Base-by-base conservation (phyloP, 2,888 invertebrate genomes). In the Epinotia bilunana region DNA sequence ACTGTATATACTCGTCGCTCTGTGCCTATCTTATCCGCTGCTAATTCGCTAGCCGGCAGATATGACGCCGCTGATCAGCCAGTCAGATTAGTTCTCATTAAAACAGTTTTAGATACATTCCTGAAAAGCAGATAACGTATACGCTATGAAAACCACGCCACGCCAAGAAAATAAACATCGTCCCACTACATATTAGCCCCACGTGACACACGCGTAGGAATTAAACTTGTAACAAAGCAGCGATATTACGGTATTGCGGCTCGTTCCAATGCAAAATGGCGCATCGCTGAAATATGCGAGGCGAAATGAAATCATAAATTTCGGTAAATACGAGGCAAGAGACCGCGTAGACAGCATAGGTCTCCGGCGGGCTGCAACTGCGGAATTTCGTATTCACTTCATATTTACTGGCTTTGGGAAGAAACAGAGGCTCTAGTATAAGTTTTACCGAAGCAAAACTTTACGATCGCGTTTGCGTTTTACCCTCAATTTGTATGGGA, bases 301-400 rank as follows among this genome's bases (percentile, higher is more conserved):
- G 73, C 75, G 73, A 78, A 78, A 78, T 78, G 77, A 78, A 78
- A 78, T 77, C 78, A 78, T 78, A 78, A 78, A 78, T 78, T 73
- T 75, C 61, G 63, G 77, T 78, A 73, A 78, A 78, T 77, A 74
- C 77, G 71, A 72, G 69, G 73, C 75, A 77, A 73, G 75, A 73
- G 72, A 53, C 53, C 72, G 68, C 70, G 67, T 53, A 70, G 74
- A 74, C 64, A 68, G 70, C 74, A 33, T 55, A 74, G 74, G 65
- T 65, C 71, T 49, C 70, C n/a, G 58, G 46, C 60, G 58, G 60
- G 57, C 64, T 75, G 71, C 75, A 75, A 46, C 67, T 67, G 16
- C 57, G 75, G 65, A 67, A 72, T 72, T 72, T 65, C 75, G 57
- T 61, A 67, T 61, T 75, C 61, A 43, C 72, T 72, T 75, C 12